Evolutionary conservation across 2,797 vertebrate genomes (phyloP).

Genomic region (Halcyon chelicuti): DNA sequence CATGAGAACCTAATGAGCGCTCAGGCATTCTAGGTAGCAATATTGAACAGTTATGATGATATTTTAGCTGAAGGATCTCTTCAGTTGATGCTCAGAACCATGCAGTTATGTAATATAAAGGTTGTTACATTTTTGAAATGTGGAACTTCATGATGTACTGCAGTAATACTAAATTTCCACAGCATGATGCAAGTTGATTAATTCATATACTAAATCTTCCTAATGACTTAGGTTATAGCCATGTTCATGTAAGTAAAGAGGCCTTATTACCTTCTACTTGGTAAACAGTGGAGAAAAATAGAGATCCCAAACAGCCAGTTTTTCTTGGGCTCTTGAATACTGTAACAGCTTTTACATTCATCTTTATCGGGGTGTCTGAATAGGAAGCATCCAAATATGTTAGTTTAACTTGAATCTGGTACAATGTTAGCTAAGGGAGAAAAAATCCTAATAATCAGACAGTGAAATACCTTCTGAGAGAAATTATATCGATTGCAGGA

Average conservation of each 20-base stretch:
- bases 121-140: neutral
- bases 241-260: neutral
- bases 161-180: neutral
- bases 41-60: neutral
- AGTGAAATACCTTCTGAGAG: neutral
- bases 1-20: neutral
- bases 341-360: neutral
- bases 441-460: neutral
- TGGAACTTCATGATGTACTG: neutral
- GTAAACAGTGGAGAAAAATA: neutral
- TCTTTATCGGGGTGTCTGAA: neutral
- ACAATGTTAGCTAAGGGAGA: neutral
- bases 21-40: neutral
- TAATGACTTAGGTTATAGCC: neutral
- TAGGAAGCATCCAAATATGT: neutral
- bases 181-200: neutral
- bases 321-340: neutral
- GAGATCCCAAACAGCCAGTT: neutral
- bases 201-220: neutral
- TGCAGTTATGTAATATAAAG: neutral
- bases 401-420: neutral
- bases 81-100: neutral
- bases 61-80: neutral
- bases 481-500: neutral
- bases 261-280: neutral